Evolutionary conservation across 2,113 vertebrate species (phyloP).

Genomic region (Anolis carolinensis): DNA sequence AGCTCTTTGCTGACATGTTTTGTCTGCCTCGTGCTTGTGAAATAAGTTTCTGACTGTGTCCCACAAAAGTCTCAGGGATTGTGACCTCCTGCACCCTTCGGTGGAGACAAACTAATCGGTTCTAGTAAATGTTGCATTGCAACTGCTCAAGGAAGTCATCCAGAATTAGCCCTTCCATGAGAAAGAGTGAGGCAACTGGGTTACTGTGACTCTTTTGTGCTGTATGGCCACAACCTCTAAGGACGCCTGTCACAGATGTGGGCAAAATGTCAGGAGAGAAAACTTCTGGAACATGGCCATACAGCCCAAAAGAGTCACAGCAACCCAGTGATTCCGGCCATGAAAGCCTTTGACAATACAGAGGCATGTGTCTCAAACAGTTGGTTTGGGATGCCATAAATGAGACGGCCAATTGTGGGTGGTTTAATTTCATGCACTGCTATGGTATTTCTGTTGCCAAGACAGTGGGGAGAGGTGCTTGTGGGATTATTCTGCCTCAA

Average conservation of each 20-base stretch:
- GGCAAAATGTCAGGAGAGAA: too few species aligned
- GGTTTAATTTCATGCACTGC: neutral
- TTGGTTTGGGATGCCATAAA: neutral
- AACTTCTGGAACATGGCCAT: too few species aligned
- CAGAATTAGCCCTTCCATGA: neutral
- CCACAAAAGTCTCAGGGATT: neutral
- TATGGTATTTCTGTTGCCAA: neutral
- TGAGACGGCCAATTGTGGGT: neutral
- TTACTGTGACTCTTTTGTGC: too few species aligned
- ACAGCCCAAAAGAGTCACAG: too few species aligned
- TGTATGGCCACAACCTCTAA: too few species aligned
- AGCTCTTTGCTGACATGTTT: neutral
- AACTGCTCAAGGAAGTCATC: too few species aligned
- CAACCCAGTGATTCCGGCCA: too few species aligned
- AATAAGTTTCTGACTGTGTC: neutral
- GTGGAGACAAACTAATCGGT: neutral
- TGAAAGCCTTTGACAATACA: too few species aligned
- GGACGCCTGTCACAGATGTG: too few species aligned
- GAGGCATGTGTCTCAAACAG: neutral
- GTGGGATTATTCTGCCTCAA: neutral
- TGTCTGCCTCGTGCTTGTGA: neutral
- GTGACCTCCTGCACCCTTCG: neutral
- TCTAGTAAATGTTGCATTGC: neutral
- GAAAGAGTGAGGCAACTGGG: neutral
- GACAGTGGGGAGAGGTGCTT: neutral